phyloP scores from a whole-genome alignment of 2,113 vertebrate genomes.

The Megaceryle maxima region DNA sequence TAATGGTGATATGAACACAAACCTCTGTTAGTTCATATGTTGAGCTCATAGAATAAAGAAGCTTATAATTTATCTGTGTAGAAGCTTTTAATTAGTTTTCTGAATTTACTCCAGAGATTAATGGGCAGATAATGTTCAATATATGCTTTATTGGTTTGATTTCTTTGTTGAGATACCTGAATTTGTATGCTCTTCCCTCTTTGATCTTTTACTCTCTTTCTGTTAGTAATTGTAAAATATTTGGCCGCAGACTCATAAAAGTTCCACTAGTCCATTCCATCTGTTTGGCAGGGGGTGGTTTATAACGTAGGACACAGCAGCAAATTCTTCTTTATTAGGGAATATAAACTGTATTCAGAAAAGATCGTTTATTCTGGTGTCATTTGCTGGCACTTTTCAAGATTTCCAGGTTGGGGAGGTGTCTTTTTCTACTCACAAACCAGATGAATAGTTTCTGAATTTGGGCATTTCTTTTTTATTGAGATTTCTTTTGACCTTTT shows the following conservation, averaged over 20 bases:
- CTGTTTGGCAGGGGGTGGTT: not conserved
- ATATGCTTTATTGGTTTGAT: conserved; percentile 52
- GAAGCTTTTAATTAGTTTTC: conserved; percentile 68
- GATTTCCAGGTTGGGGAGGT: not conserved
- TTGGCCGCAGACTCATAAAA: not conserved
- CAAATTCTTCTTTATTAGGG: not conserved
- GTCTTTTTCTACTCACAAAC: not conserved
- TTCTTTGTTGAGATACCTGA: conserved; percentile 45
- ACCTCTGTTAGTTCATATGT: conserved; percentile 54
- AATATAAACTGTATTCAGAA: not conserved
- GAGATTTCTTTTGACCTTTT: not conserved
- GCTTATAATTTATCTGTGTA: conserved; percentile 58
- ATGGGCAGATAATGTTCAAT: conserved; percentile 57
- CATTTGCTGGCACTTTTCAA: not conserved
- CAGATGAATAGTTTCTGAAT: not conserved
- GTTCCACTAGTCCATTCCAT: not conserved
- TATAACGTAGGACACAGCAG: not conserved
- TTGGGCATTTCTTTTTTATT: not conserved
- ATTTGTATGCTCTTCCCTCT: not conserved
- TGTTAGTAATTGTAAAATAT: not conserved
- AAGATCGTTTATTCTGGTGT: not conserved
- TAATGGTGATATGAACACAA: conserved; percentile 44
- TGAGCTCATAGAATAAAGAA: conserved; percentile 58
- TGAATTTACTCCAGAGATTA: conserved; percentile 62
- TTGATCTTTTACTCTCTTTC: conserved; percentile 1